Evolutionary conservation across 2,888 invertebrate species (phyloP).

Genomic region (Anoncus sp.): DNA sequence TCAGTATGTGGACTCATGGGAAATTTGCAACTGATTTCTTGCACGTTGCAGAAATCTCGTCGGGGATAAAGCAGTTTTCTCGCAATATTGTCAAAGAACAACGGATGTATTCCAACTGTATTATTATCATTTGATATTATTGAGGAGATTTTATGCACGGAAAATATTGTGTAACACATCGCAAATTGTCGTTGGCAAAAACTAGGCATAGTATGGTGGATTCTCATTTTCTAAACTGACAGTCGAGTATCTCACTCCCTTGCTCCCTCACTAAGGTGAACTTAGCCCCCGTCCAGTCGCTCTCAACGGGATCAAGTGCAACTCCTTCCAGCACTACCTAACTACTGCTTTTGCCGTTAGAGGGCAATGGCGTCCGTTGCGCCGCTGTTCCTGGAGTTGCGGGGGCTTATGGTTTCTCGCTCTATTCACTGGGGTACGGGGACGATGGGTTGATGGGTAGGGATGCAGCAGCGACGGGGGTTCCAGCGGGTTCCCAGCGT

Average conservation of each 20-base stretch:
- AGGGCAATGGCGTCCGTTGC: slow-evolving; percentile 58
- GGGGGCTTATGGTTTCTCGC: slow-evolving; percentile 58
- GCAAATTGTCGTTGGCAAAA: not conserved
- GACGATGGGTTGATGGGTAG: slow-evolving; percentile 58
- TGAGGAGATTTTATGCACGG: not conserved
- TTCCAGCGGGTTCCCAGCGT: slow-evolving; percentile 69
- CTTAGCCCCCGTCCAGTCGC: slow-evolving; percentile 64
- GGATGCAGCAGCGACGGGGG: slow-evolving; percentile 55
- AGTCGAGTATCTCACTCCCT: slow-evolving; percentile 42
- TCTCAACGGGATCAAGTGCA: slow-evolving; percentile 53
- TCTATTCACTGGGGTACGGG: slow-evolving; percentile 48
- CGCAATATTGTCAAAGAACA: no score
- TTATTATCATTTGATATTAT: no score
- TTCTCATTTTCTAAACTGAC: slow-evolving; percentile 34
- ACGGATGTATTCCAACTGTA: no score
- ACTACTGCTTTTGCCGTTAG: slow-evolving; percentile 42
- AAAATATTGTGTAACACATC: not conserved
- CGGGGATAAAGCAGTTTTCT: no score
- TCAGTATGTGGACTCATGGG: no score
- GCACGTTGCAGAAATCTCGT: no score
- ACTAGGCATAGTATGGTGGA: not conserved
- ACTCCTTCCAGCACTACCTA: slow-evolving; percentile 33
- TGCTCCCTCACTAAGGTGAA: slow-evolving; percentile 66
- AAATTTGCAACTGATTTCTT: no score
- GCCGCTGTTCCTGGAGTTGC: slow-evolving; percentile 53